Conservation (phyloP, 2,113 vertebrate genomes). For the Corapipo altera region DNA sequence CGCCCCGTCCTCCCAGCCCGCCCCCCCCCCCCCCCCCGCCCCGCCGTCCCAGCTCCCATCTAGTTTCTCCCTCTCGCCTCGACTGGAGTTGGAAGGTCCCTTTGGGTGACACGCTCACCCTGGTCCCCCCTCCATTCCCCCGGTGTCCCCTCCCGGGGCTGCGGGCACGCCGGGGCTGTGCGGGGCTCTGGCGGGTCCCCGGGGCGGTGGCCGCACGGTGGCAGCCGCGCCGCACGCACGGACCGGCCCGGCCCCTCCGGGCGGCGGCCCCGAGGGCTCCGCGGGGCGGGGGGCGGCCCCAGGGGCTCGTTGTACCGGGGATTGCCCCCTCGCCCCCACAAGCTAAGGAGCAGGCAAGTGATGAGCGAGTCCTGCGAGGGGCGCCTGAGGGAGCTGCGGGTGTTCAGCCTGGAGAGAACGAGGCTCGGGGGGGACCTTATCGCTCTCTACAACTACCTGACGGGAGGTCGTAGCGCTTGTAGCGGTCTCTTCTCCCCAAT, state of each 20-base stretch:
- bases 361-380: not conserved
- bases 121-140: not conserved
- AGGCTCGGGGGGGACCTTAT: not conserved
- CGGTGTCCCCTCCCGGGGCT: not conserved
- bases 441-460: not conserved
- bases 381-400: not conserved
- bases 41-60: not conserved
- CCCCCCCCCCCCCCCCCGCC: not conserved
- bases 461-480: not conserved
- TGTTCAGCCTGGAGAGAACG: not conserved
- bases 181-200: not conserved
- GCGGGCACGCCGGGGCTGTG: not conserved
- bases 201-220: constrained; percentile 59
- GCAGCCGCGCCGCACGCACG: constrained; percentile 53
- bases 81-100: not conserved
- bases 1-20: not conserved
- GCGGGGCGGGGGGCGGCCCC: not conserved
- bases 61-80: not conserved
- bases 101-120: not conserved
- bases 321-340: not conserved
- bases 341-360: not conserved
- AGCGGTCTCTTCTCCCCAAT: not conserved
- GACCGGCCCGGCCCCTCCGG: not conserved
- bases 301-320: not conserved
- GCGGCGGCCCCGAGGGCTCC: not conserved